Evolutionary conservation across 2,113 vertebrate genomes (phyloP).

Genomic region (Phylloscopus trochilus): DNA sequence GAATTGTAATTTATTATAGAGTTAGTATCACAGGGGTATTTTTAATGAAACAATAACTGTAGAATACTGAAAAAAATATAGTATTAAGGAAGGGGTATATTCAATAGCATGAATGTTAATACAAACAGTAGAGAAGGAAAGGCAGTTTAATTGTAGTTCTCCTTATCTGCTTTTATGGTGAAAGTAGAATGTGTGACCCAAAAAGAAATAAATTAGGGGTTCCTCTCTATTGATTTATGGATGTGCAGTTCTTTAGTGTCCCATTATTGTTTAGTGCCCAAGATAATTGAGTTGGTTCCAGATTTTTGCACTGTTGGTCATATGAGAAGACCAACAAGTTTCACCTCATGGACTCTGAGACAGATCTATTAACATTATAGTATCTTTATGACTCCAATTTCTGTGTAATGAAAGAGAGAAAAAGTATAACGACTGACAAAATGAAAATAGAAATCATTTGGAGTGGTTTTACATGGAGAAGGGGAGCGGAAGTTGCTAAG

Average conservation of each 20-base stretch:
- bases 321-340: not conserved
- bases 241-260: not conserved
- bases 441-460: not conserved
- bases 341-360: not conserved
- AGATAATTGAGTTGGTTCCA: not conserved
- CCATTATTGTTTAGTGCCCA: not conserved
- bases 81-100: not conserved
- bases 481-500: not conserved
- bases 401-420: not conserved
- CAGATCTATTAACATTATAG: not conserved
- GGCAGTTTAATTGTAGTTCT: constrained; percentile 38
- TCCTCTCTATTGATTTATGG: constrained; percentile 17
- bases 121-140: not conserved
- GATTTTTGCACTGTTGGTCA: not conserved
- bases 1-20: constrained; percentile 43
- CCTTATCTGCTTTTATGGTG: not conserved
- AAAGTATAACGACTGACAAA: not conserved
- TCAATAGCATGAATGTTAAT: not conserved
- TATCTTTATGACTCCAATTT: not conserved
- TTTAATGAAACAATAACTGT: constrained; percentile 23
- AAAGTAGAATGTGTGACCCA: not conserved
- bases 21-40: constrained; percentile 25
- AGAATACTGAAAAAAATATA: constrained; percentile 41
- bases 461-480: not conserved
- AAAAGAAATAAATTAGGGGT: not conserved